phyloP scores from a whole-genome alignment of 2,888 invertebrate genomes.

The Himalopsyche tibetana region DNA sequence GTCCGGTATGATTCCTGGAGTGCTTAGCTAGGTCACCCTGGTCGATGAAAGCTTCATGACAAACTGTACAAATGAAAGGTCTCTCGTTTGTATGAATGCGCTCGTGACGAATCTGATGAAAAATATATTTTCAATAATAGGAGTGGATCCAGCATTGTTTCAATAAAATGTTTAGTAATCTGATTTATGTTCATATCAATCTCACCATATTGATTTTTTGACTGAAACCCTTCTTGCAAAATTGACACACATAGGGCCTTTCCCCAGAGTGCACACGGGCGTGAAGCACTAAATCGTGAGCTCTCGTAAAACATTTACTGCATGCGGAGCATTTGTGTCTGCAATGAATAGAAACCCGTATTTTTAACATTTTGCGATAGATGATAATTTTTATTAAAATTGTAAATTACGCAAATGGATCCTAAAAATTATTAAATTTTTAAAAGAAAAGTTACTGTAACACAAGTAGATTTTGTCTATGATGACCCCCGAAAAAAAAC shows the following conservation, averaged over 20 bases:
- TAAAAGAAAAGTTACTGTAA: too few species aligned
- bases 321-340: conserved; percentile 57
- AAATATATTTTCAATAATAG: not conserved
- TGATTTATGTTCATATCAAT: not conserved
- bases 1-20: conserved; percentile 44
- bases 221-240: conserved; percentile 55
- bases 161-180: not conserved
- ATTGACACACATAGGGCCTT: conserved; percentile 50
- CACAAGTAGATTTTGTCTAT: too few species aligned
- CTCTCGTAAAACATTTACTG: conserved; percentile 58
- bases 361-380: too few species aligned
- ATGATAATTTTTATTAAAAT: too few species aligned
- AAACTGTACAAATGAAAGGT: conserved; percentile 51
- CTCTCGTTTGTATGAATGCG: conserved; percentile 58
- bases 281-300: conserved; percentile 53
- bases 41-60: conserved; percentile 53
- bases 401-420: too few species aligned
- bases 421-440: too few species aligned
- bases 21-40: conserved; percentile 57
- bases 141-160: too few species aligned
- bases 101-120: conserved; percentile 50
- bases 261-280: conserved; percentile 52
- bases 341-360: not conserved
- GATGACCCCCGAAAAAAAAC: too few species aligned
- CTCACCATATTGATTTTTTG: conserved; percentile 59